phyloP scores from a whole-genome alignment of 2,113 vertebrate genomes.

The Caranx melampygus region DNA sequence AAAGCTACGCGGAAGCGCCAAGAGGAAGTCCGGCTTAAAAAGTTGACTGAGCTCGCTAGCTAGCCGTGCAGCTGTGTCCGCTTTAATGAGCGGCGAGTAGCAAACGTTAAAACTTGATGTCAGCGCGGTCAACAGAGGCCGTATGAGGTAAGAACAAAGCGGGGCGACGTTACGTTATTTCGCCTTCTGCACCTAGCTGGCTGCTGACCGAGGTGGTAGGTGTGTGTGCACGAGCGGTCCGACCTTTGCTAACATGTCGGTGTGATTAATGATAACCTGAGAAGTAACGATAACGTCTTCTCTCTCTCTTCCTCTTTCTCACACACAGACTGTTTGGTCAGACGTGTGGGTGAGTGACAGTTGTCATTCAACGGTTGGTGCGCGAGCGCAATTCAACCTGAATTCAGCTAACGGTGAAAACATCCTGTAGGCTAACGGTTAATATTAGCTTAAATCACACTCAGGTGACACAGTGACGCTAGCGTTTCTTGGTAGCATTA shows the following conservation, averaged over 20 bases:
- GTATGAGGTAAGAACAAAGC: slow-evolving; percentile 35
- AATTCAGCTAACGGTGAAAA: neutral
- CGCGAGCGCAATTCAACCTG: neutral
- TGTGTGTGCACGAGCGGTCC: slow-evolving; percentile 32
- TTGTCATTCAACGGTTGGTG: neutral
- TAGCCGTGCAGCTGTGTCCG: slow-evolving; percentile 1
- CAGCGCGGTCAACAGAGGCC: slow-evolving; percentile 4
- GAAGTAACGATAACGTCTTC: neutral
- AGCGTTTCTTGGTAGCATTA: slow-evolving; percentile 6
- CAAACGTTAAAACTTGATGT: neutral
- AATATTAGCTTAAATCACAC: neutral
- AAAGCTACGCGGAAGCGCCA: slow-evolving; percentile 73
- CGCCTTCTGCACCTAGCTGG: neutral
- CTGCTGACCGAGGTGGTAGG: slow-evolving; percentile 8
- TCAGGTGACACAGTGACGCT: neutral
- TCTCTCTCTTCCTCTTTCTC: neutral
- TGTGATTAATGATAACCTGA: neutral
- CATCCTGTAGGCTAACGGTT: neutral
- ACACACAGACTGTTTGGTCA: neutral
- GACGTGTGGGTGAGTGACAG: slow-evolving; percentile 36
- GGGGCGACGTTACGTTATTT: slow-evolving; percentile 22
- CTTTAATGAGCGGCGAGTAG: neutral
- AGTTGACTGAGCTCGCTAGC: slow-evolving; percentile 49
- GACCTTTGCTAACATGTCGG: slow-evolving; percentile 19
- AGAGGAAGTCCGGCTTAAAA: slow-evolving; percentile 67